Conservation (phyloP, 2,888 invertebrate species). For the Prionchulus punctatus region DNA sequence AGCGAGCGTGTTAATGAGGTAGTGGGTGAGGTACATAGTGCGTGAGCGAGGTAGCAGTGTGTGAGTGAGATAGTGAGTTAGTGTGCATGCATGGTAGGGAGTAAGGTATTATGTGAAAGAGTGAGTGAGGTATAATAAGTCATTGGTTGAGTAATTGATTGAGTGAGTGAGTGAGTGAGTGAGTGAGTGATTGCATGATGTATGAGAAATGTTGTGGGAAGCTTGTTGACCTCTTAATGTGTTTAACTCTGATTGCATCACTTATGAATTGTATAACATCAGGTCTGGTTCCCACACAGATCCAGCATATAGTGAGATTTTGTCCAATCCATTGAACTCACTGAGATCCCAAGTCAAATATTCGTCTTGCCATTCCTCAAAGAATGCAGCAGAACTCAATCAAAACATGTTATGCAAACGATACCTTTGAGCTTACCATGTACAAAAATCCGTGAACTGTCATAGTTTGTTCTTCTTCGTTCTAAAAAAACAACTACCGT, state of each 20-base stretch:
- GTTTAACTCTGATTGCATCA: not conserved
- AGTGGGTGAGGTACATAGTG: too few species aligned
- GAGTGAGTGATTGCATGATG: too few species aligned
- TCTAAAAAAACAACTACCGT: constrained; percentile 9
- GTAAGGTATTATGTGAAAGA: too few species aligned
- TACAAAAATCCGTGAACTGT: constrained; percentile 8
- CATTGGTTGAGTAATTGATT: too few species aligned
- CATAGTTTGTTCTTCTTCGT: constrained; percentile 9
- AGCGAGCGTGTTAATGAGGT: too few species aligned
- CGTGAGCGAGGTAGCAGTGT: too few species aligned
- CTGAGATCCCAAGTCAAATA: constrained; percentile 1
- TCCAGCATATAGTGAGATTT: not conserved
- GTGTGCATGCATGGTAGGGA: too few species aligned
- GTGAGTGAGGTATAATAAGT: too few species aligned
- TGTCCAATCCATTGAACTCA: not conserved
- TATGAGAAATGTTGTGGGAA: too few species aligned
- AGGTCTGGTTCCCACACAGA: constrained; percentile 7
- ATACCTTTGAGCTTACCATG: constrained; percentile 1
- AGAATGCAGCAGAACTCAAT: not conserved
- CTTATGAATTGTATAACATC: constrained; percentile 9
- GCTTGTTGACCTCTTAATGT: not conserved
- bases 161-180: too few species aligned
- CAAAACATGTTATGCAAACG: not conserved
- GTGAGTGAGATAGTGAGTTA: too few species aligned
- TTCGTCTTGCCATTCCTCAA: constrained; percentile 9